phyloP scores from a whole-genome alignment of 1,140 invertebrate genomes.

The Drosophila ercepeae region DNA sequence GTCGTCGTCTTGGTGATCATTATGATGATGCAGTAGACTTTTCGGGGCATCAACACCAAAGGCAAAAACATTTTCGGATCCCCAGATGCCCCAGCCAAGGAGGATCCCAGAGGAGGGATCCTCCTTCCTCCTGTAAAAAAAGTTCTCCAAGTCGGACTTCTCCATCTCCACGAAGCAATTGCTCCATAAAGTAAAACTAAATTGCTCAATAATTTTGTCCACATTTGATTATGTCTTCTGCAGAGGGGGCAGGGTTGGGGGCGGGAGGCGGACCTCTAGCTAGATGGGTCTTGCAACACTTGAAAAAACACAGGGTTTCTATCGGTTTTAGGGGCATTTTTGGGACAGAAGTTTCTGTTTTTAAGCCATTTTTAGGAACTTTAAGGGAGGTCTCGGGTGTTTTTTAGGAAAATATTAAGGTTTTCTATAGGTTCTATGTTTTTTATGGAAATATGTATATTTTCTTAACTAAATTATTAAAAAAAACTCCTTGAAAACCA shows the following conservation, averaged over 20 bases:
- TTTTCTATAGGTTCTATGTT: too few relatives aligned
- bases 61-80: constrained; percentile 22
- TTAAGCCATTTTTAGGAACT: too few relatives aligned
- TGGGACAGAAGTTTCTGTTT: too few relatives aligned
- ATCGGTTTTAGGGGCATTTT: too few relatives aligned
- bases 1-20: constrained; percentile 11
- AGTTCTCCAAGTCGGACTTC: too few relatives aligned
- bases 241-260: constrained; percentile 10
- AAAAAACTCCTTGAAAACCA: too few relatives aligned
- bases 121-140: not conserved
- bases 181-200: constrained; percentile 83
- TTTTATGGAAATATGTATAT: too few relatives aligned
- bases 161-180: constrained; percentile 55
- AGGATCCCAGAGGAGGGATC: not conserved
- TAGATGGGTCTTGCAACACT: constrained; percentile 1
- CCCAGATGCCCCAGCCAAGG: constrained; percentile 3
- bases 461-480: too few relatives aligned
- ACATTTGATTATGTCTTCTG: constrained; percentile 81
- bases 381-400: too few relatives aligned
- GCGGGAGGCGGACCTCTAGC: not conserved
- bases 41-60: constrained; percentile 53
- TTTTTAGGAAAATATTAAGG: too few relatives aligned
- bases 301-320: not conserved
- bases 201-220: constrained; percentile 83
- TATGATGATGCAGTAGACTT: constrained; percentile 21